Evolutionary conservation across 2,888 invertebrate genomes (phyloP), one percentile per base, ranked within the genome.

Genomic region (Volucella inflata): DNA sequence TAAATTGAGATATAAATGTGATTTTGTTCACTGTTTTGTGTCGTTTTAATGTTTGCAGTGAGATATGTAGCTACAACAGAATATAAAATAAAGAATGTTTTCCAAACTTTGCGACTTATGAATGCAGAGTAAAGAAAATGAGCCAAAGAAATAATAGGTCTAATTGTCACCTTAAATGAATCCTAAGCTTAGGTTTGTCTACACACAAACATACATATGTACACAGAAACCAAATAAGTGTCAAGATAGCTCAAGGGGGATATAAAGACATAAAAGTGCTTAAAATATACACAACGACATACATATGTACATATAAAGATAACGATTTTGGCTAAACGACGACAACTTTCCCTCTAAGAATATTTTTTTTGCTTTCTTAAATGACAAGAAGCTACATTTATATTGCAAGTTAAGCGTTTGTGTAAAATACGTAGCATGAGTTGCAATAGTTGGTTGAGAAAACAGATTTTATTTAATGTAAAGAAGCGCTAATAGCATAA

Each of bases 211-310:
- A 62, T 57, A 64, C 57, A 64, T 76, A 76, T 82, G 62, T 82
- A 81, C 62, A 48, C 50, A 67, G 82, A 83, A 78, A 78, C 82
- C 82, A 78, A 83, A 62, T 67, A 83, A 83, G 82, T 83, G 78
- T 6, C 67, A 62, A 55, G 16, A 44, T 44, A 60, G 55, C 70
- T 55, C 21, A 64, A 50, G 38, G 57, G 40, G 51, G 59, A 36
- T 38, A 40, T 16, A 50, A 36, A 65, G 59, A 36, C 40, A 40
- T 16, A 50, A 36, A 65, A 62, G 21, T 67, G 46, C 30, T 65
- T 8, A 36, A 6, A 51, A 14, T 46, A 44, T 46, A 48, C 44
- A 48, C 21, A 3, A 48, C 50, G 59, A 16, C 16, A 67, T 64
- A 12, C 10, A 51, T n/a, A 51, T 30, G 30, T 30, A 30, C 30